Evolutionary conservation across 2,113 vertebrate genomes (phyloP), one percentile per base, ranked within the genome.

Genomic region (Cisticola juncidis): DNA sequence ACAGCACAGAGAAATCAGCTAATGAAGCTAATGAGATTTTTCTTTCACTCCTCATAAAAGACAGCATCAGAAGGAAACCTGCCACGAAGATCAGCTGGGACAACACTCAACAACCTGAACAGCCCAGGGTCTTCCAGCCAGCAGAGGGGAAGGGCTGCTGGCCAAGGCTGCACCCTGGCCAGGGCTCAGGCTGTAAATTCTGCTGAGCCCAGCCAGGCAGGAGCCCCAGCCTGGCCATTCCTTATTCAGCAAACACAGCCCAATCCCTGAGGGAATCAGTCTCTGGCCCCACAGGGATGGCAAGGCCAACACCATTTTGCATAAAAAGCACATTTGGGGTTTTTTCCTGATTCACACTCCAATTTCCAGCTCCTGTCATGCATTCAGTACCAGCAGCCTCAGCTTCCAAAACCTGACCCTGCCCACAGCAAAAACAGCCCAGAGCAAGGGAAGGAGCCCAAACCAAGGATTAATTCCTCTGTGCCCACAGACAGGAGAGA

Each of bases 391-490:
- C 36, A 28, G 4, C 53, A 65, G 24, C 7, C 40, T 71, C 23
- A 31, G 71, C 33, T 65, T 61, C 42, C 70, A 54, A n/a, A 57
- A 69, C 31, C 17, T 3, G 23, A 3, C 47, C 18, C 42, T 50
- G 2, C 1, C 2, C 40, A 12, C 31, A 65, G 48, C 11, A 36
- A 76, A 19, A 76, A 19, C 7, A 4, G 62, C 9, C 0, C 22
- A 2, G 1, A 53, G 51, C 36, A 70, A 66, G 50, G 53, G 45
- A 50, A 12, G 21, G 9, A 56, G 23, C 15, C 20, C 38, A 51
- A 0, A 17, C 24, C 6, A 13, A 45, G 28, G 35, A 19, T 54
- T 33, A 33, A 56, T 53, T 50, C 54, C 40, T 3, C 44, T 36
- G 40, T 33, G 24, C 65, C 35, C 38, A 29, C 14, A 53, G 47